phyloP scores from a whole-genome alignment of 2,797 vertebrate species.

The Acanthis flammea region DNA sequence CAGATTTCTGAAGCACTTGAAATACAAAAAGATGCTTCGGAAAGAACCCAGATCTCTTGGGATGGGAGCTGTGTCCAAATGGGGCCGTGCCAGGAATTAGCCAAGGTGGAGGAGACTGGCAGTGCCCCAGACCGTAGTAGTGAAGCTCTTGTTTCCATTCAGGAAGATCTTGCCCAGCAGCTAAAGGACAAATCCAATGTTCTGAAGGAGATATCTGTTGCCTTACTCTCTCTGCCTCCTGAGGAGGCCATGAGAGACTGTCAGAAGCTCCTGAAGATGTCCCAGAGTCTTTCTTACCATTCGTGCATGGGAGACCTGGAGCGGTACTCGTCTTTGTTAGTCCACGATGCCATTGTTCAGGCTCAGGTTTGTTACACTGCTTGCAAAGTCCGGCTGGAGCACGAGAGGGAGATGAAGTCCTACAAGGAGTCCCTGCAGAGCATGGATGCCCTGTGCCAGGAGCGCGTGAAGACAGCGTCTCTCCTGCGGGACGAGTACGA shows the following conservation, averaged over 20 bases:
- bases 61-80: conserved; percentile 73
- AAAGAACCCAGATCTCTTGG: conserved; percentile 67
- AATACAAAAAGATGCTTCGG: conserved; percentile 43
- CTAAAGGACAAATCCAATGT: conserved; percentile 85
- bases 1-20: conserved; percentile 78
- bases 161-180: conserved; percentile 83
- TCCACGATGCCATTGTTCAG: conserved; percentile 90
- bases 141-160: conserved; percentile 76
- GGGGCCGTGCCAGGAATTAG: conserved; percentile 73
- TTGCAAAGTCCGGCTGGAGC: conserved; percentile 83
- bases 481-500: conserved; percentile 85
- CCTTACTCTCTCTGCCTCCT: conserved; percentile 75
- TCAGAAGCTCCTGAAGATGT: conserved; percentile 79
- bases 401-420: conserved; percentile 81
- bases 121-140: conserved; percentile 54
- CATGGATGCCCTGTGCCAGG: conserved; percentile 81
- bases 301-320: conserved; percentile 71
- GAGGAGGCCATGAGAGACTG: conserved; percentile 68
- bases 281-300: conserved; percentile 74
- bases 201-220: conserved; percentile 82
- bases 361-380: conserved; percentile 90
- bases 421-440: conserved; percentile 81
- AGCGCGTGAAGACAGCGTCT: conserved; percentile 78
- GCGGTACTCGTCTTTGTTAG: conserved; percentile 80
- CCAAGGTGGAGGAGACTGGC: conserved; percentile 73